Conservation (phyloP, 2,113 vertebrate species). For the Camelus dromedarius region DNA sequence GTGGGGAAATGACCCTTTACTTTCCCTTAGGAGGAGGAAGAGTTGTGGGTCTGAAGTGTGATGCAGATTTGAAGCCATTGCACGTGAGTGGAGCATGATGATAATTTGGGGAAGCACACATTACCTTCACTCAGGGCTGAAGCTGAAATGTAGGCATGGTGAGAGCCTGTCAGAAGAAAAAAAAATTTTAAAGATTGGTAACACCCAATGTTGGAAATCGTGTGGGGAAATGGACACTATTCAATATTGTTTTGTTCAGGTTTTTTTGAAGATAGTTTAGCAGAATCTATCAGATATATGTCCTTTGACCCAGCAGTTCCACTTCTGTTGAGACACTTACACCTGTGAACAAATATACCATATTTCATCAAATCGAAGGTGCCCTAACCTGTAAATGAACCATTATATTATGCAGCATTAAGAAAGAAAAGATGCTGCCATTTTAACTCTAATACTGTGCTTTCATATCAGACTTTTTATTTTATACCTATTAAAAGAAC, state of each 20-base stretch:
- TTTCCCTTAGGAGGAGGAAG: neutral
- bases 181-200: neutral
- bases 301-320: neutral
- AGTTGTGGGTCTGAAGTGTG: neutral
- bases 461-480: neutral
- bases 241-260: neutral
- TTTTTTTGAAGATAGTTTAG: neutral
- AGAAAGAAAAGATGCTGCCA: neutral
- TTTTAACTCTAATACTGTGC: neutral
- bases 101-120: neutral
- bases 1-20: neutral
- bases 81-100: neutral
- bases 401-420: neutral
- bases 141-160: neutral
- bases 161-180: neutral
- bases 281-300: neutral
- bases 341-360: neutral
- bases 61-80: neutral
- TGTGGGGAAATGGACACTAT: neutral
- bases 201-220: neutral
- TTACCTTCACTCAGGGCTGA: neutral
- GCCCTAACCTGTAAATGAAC: neutral
- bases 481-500: slow-evolving; percentile 42
- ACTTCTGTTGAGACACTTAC: neutral
- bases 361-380: neutral